phyloP scores from a whole-genome alignment of 2,888 invertebrate species.

The Meiosimyza decipiens region DNA sequence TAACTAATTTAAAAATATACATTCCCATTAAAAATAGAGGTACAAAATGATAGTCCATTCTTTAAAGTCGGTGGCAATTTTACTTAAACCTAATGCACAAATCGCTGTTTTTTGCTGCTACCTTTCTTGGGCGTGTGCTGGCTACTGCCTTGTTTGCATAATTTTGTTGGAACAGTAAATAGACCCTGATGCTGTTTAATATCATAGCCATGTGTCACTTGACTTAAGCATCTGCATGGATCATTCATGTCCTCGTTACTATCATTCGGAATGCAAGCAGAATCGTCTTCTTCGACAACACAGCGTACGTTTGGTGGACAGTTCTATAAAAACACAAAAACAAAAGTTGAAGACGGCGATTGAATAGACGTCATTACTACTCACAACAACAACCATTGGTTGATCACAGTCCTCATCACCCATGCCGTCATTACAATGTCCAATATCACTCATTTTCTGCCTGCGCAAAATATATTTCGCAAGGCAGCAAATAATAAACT shows the following conservation, averaged over 20 bases:
- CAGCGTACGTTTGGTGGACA: constrained; percentile 56
- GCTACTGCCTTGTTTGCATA: neutral
- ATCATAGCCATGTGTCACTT: no score
- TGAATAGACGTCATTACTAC: constrained; percentile 1
- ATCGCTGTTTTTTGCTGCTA: neutral
- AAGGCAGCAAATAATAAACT: constrained; percentile 52
- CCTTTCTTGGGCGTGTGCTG: neutral
- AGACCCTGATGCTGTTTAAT: no score
- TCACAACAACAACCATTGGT: constrained; percentile 53
- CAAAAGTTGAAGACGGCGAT: no score
- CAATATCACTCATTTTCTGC: constrained; percentile 48
- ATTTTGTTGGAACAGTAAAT: no score
- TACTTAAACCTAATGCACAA: constrained; percentile 35
- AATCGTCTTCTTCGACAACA: constrained; percentile 47
- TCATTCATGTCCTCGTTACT: constrained; percentile 1
- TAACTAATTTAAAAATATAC: no score
- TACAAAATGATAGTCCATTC: no score
- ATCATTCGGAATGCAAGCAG: constrained; percentile 28
- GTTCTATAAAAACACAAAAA: constrained; percentile 43
- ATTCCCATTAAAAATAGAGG: no score
- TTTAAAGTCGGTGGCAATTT: neutral
- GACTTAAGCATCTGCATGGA: constrained; percentile 33
- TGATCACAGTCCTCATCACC: constrained; percentile 53
- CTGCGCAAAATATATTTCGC: constrained; percentile 52
- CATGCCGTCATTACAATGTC: constrained; percentile 44